Percentiles rank a stretch among this genome's conserved stretches.
Conservation (phyloP, 2,797 vertebrate species). For the Pangasius mekongensis region DNA sequence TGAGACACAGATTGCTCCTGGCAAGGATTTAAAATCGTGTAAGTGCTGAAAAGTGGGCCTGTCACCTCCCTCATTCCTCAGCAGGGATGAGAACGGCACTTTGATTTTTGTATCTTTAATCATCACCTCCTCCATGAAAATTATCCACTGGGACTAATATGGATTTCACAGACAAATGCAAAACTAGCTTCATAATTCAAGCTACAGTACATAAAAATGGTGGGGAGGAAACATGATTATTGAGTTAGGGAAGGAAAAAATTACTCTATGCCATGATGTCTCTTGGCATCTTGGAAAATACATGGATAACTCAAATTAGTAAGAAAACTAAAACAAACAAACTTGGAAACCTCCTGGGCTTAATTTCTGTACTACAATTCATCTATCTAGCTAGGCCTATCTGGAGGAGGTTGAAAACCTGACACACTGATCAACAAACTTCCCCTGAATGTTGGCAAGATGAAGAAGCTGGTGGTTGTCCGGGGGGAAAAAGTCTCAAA, state of each 20-base stretch:
- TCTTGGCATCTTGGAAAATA: no score
- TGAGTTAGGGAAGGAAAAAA: no score
- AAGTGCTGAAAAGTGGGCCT: slow-evolving; percentile 1
- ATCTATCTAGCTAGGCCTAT: background rate
- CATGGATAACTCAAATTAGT: background rate
- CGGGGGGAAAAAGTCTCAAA: no score
- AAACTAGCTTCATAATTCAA: slow-evolving; percentile 4
- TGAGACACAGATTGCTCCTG: slow-evolving; percentile 24
- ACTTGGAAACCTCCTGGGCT: background rate
- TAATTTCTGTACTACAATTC: background rate
- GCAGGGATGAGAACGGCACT: background rate
- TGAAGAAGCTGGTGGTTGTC: background rate
- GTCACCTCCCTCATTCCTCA: slow-evolving; percentile 7
- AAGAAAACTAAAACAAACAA: background rate
- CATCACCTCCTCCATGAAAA: slow-evolving; percentile 21
- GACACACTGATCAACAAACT: background rate
- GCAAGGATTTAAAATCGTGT: slow-evolving; percentile 25
- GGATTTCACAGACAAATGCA: slow-evolving; percentile 3
- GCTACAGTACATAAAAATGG: slow-evolving; percentile 2
- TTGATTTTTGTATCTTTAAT: slow-evolving; percentile 10
- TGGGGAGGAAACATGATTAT: background rate
- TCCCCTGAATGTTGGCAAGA: background rate
- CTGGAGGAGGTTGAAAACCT: background rate
- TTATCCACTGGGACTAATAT: slow-evolving; percentile 19
- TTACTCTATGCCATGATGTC: background rate